Evolutionary conservation across 2,888 invertebrate genomes (phyloP).

Genomic region (Phania funesta): DNA sequence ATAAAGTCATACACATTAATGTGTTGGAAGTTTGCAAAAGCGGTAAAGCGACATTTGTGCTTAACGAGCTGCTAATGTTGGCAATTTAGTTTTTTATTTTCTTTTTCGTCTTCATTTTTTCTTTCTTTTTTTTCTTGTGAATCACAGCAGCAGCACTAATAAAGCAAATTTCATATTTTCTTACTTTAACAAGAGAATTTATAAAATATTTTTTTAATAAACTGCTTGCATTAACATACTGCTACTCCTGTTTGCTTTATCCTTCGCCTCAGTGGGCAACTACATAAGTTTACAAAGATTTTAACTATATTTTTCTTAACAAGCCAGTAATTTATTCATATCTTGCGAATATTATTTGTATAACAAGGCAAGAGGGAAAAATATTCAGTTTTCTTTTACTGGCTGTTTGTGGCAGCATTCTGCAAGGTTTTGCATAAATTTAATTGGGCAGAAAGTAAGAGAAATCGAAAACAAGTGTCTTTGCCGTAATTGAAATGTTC

Average conservation of each 20-base stretch:
- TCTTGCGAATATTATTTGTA: slow-evolving; percentile 28
- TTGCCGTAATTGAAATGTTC: background rate
- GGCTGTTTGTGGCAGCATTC: slow-evolving; percentile 8
- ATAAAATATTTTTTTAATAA: slow-evolving; percentile 17
- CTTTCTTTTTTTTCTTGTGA: background rate
- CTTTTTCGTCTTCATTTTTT: too few species aligned
- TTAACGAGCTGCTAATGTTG: slow-evolving; percentile 67
- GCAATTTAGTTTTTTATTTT: slow-evolving; percentile 63
- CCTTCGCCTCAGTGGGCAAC: background rate
- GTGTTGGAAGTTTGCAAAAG: slow-evolving; percentile 29
- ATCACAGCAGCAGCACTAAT: slow-evolving; percentile 3
- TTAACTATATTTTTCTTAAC: background rate
- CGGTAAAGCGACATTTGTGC: slow-evolving; percentile 64
- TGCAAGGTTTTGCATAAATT: slow-evolving; percentile 46
- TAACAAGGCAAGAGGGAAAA: background rate
- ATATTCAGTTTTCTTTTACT: background rate
- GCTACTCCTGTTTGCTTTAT: background rate
- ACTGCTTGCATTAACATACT: background rate
- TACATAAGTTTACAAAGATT: background rate
- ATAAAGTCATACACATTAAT: background rate
- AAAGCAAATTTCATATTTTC: slow-evolving; percentile 21
- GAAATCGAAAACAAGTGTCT: background rate
- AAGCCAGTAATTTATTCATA: slow-evolving; percentile 52
- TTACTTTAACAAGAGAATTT: slow-evolving; percentile 44
- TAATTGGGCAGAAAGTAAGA: slow-evolving; percentile 50